These are phyloP conservation scores for Sebastes itinus DNA, from an alignment of 2,797 vertebrate genomes.

Conservation along the genomic window DNA sequence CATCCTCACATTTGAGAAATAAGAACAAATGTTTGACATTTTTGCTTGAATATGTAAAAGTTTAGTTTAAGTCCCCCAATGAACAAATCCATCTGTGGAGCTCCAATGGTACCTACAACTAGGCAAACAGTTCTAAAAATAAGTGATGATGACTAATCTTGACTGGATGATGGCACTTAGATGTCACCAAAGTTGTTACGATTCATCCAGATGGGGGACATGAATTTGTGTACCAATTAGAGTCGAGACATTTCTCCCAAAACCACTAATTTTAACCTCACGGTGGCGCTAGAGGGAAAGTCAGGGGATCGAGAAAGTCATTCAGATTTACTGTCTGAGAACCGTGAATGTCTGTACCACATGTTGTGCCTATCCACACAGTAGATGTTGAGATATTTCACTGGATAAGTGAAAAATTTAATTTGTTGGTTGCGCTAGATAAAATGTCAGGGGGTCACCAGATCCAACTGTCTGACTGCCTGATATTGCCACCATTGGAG, in stretches of 20 bases:
- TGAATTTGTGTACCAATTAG: background rate
- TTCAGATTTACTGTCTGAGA: background rate
- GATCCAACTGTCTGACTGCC: background rate
- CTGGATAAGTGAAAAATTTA: background rate
- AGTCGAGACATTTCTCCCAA: background rate
- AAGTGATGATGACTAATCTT: too few relatives aligned
- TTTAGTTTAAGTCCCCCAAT: too few relatives aligned
- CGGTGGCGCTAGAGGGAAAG: background rate
- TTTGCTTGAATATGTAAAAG: background rate
- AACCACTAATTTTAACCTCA: background rate
- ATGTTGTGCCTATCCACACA: background rate
- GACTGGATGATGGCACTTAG: background rate
- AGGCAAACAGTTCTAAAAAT: background rate
- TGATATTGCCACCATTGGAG: background rate
- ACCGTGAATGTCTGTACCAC: background rate
- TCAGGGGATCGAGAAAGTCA: background rate
- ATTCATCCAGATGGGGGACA: background rate
- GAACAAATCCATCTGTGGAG: too few relatives aligned
- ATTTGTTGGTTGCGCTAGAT: background rate
- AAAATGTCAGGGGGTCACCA: background rate
- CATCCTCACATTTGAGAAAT: background rate
- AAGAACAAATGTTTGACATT: background rate
- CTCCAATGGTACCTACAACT: too few relatives aligned
- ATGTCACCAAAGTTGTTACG: background rate
- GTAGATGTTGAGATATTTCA: background rate